These are phyloP conservation scores for Melanotus villosus DNA, from an alignment of 2,888 invertebrate genomes.

Conservation along the genomic window DNA sequence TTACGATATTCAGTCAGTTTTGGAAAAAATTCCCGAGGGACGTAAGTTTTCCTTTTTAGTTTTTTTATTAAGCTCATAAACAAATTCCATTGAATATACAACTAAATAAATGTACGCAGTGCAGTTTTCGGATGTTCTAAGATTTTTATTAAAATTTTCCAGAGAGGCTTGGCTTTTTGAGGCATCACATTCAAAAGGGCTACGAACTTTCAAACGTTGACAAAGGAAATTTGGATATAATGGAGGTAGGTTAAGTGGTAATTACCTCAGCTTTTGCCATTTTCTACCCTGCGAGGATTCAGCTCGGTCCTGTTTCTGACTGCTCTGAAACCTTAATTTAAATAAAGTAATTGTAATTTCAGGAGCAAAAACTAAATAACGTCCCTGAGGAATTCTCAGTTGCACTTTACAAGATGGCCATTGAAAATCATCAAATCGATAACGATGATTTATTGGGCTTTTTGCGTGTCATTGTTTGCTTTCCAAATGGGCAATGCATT, in stretches of 20 bases:
- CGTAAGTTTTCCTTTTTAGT: not conserved
- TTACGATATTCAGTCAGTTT: not conserved
- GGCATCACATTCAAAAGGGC: not conserved
- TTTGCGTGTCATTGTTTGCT: constrained; percentile 15
- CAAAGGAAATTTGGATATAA: not conserved
- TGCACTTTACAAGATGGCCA: not conserved
- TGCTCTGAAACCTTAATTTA: no score
- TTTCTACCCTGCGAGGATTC: no score
- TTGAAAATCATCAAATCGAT: not conserved
- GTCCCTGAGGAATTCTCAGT: not conserved
- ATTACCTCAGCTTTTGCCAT: no score
- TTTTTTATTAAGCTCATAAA: not conserved
- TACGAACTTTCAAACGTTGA: not conserved
- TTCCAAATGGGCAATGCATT: constrained; percentile 29
- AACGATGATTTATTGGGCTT: not conserved
- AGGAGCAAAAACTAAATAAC: no score
- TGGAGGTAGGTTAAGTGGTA: not conserved
- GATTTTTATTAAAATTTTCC: not conserved
- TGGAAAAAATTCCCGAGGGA: not conserved
- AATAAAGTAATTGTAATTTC: no score
- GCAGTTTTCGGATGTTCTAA: no score
- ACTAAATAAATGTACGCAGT: no score
- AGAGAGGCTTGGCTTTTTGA: constrained; percentile 6
- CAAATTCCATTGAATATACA: no score
- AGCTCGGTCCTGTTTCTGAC: no score